Base-by-base conservation (phyloP, 2,113 vertebrate genomes). In the Pollachius pollachius region DNA sequence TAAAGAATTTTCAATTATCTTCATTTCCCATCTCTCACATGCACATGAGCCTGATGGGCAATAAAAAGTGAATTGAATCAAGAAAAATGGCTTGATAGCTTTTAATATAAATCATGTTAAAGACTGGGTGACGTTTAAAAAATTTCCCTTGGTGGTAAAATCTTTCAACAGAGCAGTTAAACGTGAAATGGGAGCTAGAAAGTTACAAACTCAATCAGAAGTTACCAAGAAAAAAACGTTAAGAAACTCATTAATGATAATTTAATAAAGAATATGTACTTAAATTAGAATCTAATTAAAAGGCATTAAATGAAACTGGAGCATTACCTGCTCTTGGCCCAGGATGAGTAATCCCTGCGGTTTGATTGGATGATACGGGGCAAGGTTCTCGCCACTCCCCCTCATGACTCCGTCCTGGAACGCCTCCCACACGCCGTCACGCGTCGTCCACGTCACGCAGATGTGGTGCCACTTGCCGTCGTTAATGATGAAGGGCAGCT, bases 391-490 rank as follows among this genome's bases (percentile, higher is more conserved):
- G 6, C 97, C 97, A 0, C 81, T 96, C 64, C 96, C 96, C 0
- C 94, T 91, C 88, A 95, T 93, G 0, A 94, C 94, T 7, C 97
- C 97, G 0, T 99, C 96, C 85, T 99, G 97, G 88, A 96, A 99
- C 57, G 97, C 97, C 69, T 99, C 97, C 97, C 97, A 99, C 63
- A 99, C 94, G 0, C 97, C 97, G 0, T 99, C 97, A 17, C 97
- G 93, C 0, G 97, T 99, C 30, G 96, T 99, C 97, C 97, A 99
- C 60, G 96, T 95, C 68, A 99, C 83, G 0, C 97, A 98, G 88
- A 99, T 97, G 73, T 99, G 97, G 80, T 99, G 97, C 97, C 97
- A 99, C 79, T 98, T 97, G 1, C 97, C 97, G 0, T 99, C 97
- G 0, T 97, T 99, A 81, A 99, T 96, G 1, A 94, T 86, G 18